These are phyloP conservation scores for Limenitis camilla DNA, from an alignment of 2,888 invertebrate genomes.

Conservation along the genomic window DNA sequence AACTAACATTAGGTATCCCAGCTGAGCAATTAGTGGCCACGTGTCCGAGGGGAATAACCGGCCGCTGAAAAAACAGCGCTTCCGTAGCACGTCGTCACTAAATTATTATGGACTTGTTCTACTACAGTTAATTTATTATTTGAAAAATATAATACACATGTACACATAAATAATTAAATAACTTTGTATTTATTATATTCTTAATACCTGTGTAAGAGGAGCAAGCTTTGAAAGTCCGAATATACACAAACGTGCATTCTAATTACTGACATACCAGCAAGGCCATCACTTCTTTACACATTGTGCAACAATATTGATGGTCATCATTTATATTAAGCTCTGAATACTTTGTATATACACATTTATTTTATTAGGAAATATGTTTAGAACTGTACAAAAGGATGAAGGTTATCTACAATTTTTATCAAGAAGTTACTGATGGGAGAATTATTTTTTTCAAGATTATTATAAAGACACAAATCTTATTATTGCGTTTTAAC, in stretches of 20 bases:
- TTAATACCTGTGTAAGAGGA: no score
- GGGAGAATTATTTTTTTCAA: no score
- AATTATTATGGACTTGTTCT: conserved; percentile 26
- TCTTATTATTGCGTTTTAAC: no score
- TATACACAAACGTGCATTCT: no score
- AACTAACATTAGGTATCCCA: conserved; percentile 58
- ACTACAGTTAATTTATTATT: conserved; percentile 2
- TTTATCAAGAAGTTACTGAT: background rate
- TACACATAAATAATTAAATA: no score
- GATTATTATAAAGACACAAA: no score
- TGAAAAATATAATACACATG: background rate
- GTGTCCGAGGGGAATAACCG: conserved; percentile 64
- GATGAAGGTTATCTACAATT: background rate
- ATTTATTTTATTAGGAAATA: conserved; percentile 3
- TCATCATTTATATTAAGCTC: conserved; percentile 13
- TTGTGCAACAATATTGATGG: conserved; percentile 15
- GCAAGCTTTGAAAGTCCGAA: no score
- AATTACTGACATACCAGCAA: no score
- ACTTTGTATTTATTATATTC: no score
- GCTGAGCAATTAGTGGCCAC: conserved; percentile 71
- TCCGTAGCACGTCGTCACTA: conserved; percentile 27
- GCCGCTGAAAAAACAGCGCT: conserved; percentile 38
- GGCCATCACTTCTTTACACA: background rate
- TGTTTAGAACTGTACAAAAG: background rate
- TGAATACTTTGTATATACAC: background rate